Evolutionary conservation across 2,113 vertebrate species (phyloP), one percentile per base, ranked within the genome.

Genomic region (Apistogramma diplotaenia): DNA sequence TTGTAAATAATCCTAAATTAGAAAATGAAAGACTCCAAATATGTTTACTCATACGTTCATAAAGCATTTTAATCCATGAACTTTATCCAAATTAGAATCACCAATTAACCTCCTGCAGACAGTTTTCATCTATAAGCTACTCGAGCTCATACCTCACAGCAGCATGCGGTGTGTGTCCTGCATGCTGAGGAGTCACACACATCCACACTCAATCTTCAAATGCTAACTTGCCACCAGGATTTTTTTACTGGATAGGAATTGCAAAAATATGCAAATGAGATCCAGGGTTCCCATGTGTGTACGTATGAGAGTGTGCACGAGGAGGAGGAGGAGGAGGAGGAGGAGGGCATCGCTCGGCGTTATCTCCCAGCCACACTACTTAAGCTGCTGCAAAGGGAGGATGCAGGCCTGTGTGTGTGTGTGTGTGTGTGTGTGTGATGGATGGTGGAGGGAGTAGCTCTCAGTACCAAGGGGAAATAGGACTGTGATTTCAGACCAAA

Each of bases 401-500:
- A 21, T 33, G 59, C 12, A 62, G 58, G 46, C 55, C 76, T 46
- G 77, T 54, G 61, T 62, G 46, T 43, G 40, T 33, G 55, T 43
- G 51, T 61, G 76, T 12, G 55, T 18, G 59, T 27, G 46, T 16
- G 76, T n/a, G 58, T 12, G 7, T 40, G 40, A 19, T 21, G 13
- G 5, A 21, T 27, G 25, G 56, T 40, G 29, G 72, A 35, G 89
- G 75, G 72, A 76, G 76, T 57, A 74, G 61, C 12, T 70, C 79
- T 70, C 11, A n/a, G 80, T 89, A 88, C 90, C 91, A 72, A 61
- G 56, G 91, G 93, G 92, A 89, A 93, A 92, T 90, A 76, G 60
- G 71, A 84, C 89, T 94, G 82, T 89, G 92, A 93, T 94, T 94
- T 92, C 92, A 89, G 88, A 89, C 84, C 84, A 92, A 95, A 94